These are phyloP conservation scores for Clinocottus analis DNA, from an alignment of 2,113 vertebrate species.

Conservation along the genomic window DNA sequence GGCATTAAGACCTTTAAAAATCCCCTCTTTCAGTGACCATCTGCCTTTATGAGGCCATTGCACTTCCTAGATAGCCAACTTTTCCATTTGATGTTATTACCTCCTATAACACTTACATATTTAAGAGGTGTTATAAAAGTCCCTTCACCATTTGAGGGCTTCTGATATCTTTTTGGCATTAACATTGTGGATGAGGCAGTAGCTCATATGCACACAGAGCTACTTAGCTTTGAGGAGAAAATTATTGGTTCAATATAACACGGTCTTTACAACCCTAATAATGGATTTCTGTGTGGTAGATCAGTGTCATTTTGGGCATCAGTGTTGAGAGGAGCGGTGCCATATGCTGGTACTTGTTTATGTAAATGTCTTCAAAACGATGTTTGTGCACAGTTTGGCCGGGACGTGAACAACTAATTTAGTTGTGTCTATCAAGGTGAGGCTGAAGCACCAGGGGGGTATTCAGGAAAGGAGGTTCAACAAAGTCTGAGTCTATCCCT, in stretches of 20 bases:
- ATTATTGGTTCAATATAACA: slow-evolving; percentile 52
- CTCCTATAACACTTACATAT: slow-evolving; percentile 76
- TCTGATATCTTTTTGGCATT: slow-evolving; percentile 69
- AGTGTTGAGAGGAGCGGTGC: neutral
- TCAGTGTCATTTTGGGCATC: slow-evolving; percentile 39
- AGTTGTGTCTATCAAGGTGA: neutral
- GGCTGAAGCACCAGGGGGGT: neutral
- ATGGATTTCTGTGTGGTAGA: slow-evolving; percentile 46
- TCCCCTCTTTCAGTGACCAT: slow-evolving; percentile 71
- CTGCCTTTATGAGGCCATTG: slow-evolving; percentile 78
- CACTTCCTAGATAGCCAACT: slow-evolving; percentile 61
- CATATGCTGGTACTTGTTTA: slow-evolving; percentile 38
- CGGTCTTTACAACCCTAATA: slow-evolving; percentile 52
- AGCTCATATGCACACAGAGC: slow-evolving; percentile 44
- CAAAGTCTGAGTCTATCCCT: too few relatives aligned
- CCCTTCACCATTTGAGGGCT: slow-evolving; percentile 66
- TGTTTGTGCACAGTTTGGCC: neutral
- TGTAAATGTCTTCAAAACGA: slow-evolving; percentile 35
- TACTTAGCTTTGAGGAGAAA: slow-evolving; percentile 48
- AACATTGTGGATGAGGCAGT: slow-evolving; percentile 57
- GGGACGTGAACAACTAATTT: neutral
- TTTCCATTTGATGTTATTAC: slow-evolving; percentile 77
- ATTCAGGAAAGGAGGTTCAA: too few relatives aligned
- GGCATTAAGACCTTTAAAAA: slow-evolving; percentile 72
- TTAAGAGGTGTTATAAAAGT: slow-evolving; percentile 75